Conservation (phyloP, 64 coral and sea anemone genomes). For the Porites australiensis region DNA sequence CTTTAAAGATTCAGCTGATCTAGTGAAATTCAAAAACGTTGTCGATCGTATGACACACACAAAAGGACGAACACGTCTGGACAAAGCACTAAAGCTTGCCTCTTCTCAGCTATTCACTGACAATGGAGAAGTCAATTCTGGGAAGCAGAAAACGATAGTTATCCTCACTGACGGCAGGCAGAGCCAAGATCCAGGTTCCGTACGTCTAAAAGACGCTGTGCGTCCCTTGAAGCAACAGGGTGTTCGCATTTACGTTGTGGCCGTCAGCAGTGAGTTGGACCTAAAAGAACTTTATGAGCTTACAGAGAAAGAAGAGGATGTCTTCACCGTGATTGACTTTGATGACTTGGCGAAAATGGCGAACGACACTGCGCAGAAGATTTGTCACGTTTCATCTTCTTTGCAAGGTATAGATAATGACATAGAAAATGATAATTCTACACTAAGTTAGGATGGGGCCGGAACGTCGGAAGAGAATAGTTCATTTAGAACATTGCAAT, state of each 20-base stretch:
- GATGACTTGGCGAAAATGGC: slow-evolving; percentile 73
- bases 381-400: slow-evolving; percentile 2
- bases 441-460: too few relatives aligned
- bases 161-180: slow-evolving; percentile 86
- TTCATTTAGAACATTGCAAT: too few relatives aligned
- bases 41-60: slow-evolving; percentile 74
- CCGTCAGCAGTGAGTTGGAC: slow-evolving; percentile 66
- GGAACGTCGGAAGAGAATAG: too few relatives aligned
- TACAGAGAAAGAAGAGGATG: slow-evolving; percentile 63
- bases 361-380: slow-evolving; percentile 57
- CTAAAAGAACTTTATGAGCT: slow-evolving; percentile 67
- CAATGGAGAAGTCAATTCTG: slow-evolving; percentile 48
- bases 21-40: slow-evolving; percentile 47
- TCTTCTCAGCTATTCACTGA: slow-evolving; percentile 54
- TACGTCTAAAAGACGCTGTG: slow-evolving; percentile 42
- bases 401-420: background rate
- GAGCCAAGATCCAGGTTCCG: slow-evolving; percentile 68
- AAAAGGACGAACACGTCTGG: slow-evolving; percentile 75
- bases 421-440: too few relatives aligned
- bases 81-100: slow-evolving; percentile 68
- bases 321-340: slow-evolving; percentile 76
- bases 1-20: slow-evolving; percentile 35
- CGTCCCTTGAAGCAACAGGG: slow-evolving; percentile 57
- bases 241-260: slow-evolving; percentile 66
- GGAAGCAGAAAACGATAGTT: slow-evolving; percentile 65